phyloP scores from a whole-genome alignment of 2,888 invertebrate species.

The Achlya flavicornis region DNA sequence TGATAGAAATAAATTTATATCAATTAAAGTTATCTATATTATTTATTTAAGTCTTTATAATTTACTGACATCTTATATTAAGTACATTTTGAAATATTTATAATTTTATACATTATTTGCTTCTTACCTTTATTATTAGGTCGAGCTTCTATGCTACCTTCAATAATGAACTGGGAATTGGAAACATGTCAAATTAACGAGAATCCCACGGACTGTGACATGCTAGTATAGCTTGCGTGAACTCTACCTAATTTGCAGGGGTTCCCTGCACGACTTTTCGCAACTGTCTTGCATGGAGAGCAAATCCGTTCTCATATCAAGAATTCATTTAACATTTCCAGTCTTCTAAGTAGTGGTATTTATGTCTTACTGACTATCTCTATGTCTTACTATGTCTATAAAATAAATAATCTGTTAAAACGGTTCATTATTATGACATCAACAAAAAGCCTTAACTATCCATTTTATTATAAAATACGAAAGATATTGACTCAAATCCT shows the following conservation, averaged over 20 bases:
- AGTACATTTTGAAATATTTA: too few relatives aligned
- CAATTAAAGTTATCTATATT: too few relatives aligned
- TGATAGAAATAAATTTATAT: too few relatives aligned
- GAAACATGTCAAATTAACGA: not conserved
- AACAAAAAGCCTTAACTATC: not conserved
- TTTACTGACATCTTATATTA: too few relatives aligned
- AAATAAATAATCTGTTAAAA: not conserved
- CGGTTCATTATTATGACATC: not conserved
- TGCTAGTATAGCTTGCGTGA: not conserved
- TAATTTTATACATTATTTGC: too few relatives aligned
- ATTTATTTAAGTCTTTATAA: too few relatives aligned
- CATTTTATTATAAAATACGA: slow-evolving; percentile 3
- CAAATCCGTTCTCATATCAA: not conserved
- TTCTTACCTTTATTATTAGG: too few relatives aligned
- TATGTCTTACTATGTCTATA: not conserved
- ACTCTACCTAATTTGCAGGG: not conserved
- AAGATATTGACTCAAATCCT: slow-evolving; percentile 36
- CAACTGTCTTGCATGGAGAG: not conserved
- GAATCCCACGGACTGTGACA: not conserved
- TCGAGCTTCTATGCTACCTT: not conserved
- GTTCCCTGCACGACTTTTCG: not conserved
- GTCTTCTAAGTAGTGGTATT: not conserved
- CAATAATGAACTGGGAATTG: not conserved
- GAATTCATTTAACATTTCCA: not conserved
- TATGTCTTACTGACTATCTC: not conserved